Evolutionary conservation across 2,888 invertebrate species (phyloP).

Genomic region (Drosophila paucipuncta): DNA sequence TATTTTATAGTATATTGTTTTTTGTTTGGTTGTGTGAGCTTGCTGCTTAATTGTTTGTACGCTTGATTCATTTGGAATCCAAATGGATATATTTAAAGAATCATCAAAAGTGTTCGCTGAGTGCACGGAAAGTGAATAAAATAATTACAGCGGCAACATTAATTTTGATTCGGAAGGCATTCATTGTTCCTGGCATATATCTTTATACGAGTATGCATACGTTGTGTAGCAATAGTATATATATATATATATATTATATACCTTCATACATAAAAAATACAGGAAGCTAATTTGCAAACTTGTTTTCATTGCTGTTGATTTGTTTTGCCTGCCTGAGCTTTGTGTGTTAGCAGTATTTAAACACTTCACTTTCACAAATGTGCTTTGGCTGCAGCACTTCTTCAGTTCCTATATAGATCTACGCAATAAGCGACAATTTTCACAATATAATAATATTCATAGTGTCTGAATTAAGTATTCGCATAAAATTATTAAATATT

Average conservation of each 20-base stretch:
- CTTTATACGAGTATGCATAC: background rate
- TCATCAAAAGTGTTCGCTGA: conserved; percentile 15
- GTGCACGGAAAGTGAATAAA: conserved; percentile 12
- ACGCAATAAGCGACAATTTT: background rate
- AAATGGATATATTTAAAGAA: conserved; percentile 26
- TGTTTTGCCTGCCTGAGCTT: conserved; percentile 12
- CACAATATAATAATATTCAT: background rate
- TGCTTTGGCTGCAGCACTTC: background rate
- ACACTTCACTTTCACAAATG: conserved; percentile 43
- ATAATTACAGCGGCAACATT: conserved; percentile 21
- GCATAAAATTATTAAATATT: fast-evolving
- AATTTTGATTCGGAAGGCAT: conserved; percentile 43
- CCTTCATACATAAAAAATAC: conserved; percentile 20
- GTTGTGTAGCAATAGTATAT: background rate
- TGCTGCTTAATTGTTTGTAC: conserved; percentile 41
- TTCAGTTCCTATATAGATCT: background rate
- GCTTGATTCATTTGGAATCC: conserved; percentile 42
- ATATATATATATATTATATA: too few species aligned
- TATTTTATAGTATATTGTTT: background rate
- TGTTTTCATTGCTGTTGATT: conserved; percentile 40
- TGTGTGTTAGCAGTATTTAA: conserved; percentile 14
- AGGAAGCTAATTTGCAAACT: conserved; percentile 58
- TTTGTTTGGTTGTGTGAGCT: conserved; percentile 9
- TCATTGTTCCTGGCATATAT: conserved; percentile 13
- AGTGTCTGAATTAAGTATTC: background rate